Conservation (phyloP, 2,113 vertebrate species). For the Rhinichthys klamathensis region DNA sequence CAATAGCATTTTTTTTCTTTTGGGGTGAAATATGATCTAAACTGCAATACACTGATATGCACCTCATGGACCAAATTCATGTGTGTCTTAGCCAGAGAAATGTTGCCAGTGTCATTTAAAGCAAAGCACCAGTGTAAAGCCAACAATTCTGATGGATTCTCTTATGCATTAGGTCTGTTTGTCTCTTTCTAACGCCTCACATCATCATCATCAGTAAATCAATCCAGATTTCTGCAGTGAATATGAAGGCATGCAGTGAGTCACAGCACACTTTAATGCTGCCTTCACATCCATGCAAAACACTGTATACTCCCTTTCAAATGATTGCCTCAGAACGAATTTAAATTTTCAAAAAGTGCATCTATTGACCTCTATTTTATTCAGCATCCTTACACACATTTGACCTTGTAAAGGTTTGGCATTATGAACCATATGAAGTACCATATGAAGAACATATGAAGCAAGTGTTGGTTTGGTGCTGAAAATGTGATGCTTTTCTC, state of each 20-base stretch:
- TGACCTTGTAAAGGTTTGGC: slow-evolving; percentile 23
- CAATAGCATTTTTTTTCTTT: neutral
- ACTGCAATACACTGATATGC: neutral
- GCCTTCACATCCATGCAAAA: neutral
- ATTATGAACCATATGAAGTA: neutral
- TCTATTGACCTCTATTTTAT: neutral
- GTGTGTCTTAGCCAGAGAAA: neutral
- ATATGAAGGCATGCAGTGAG: slow-evolving; percentile 42
- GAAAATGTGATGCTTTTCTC: neutral
- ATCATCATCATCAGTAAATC: slow-evolving; percentile 31
- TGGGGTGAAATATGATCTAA: neutral
- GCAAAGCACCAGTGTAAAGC: neutral
- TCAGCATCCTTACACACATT: neutral
- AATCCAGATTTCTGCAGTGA: slow-evolving; percentile 36
- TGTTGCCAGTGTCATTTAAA: neutral
- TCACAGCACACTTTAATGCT: slow-evolving; percentile 7
- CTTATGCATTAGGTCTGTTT: neutral
- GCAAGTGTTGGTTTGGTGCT: neutral
- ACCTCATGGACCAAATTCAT: neutral
- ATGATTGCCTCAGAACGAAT: neutral
- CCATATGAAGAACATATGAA: neutral
- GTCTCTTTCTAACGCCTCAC: neutral
- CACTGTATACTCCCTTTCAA: neutral
- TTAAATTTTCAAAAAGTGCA: neutral
- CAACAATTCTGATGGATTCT: neutral